Percentiles rank a stretch among this genome's conserved stretches.
Conservation (phyloP, 2,797 vertebrate species). For the Lutjanus campechanus region DNA sequence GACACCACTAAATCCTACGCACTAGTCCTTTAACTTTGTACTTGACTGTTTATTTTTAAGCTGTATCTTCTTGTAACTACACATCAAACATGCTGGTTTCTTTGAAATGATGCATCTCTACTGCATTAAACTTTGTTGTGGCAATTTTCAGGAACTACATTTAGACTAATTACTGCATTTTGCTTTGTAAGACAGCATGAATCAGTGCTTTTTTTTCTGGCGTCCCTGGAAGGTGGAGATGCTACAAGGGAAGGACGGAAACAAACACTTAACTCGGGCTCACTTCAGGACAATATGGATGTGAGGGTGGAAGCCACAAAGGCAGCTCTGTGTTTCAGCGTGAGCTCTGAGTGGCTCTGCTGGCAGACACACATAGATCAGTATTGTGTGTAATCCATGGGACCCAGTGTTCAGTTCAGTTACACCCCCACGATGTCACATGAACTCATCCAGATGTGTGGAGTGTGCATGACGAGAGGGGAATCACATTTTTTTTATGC, state of each 20-base stretch:
- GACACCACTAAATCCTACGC: too few relatives aligned
- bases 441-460: conserved; percentile 69
- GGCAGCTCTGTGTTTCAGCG: conserved; percentile 58
- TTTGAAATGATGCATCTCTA: neutral
- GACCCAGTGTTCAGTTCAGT: conserved; percentile 31
- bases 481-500: conserved; percentile 25
- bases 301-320: conserved; percentile 63
- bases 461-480: conserved; percentile 6
- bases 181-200: neutral
- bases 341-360: conserved; percentile 50
- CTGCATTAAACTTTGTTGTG: neutral
- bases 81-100: neutral
- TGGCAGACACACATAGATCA: conserved; percentile 69
- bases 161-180: conserved; percentile 11
- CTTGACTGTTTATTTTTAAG: neutral
- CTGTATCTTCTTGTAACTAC: neutral
- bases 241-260: conserved; percentile 25
- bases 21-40: too few relatives aligned
- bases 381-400: conserved; percentile 65
- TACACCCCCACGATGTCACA: conserved; percentile 57
- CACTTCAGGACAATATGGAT: conserved; percentile 56
- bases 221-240: conserved; percentile 41
- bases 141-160: neutral
- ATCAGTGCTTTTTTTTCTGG: neutral
- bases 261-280: conserved; percentile 40